Conservation (phyloP, 2,113 vertebrate genomes). For the Tyrannus savana region DNA sequence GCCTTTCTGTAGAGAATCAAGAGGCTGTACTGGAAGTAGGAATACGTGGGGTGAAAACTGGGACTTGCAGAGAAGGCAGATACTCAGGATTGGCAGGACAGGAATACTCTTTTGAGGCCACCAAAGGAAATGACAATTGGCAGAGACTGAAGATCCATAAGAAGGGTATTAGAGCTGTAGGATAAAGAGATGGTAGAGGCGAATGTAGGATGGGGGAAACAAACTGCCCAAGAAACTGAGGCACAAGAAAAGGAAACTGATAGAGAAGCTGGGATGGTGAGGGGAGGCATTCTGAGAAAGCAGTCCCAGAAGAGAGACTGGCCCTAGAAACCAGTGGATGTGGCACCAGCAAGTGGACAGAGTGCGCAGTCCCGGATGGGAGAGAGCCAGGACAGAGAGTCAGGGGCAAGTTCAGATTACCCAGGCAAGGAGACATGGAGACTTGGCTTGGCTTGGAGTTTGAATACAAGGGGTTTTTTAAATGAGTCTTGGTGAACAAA, state of each 20-base stretch:
- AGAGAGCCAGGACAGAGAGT: neutral
- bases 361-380: neutral
- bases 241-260: neutral
- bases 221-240: neutral
- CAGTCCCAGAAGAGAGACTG: neutral
- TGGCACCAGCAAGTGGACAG: fast-evolving
- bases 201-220: neutral
- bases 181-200: neutral
- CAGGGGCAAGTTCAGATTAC: neutral
- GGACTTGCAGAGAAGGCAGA: neutral
- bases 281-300: neutral
- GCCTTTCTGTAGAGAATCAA: neutral
- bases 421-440: neutral
- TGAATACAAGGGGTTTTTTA: neutral
- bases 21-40: neutral
- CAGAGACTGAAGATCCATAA: neutral
- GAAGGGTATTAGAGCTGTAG: neutral
- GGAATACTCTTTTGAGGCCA: neutral
- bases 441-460: neutral
- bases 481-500: neutral
- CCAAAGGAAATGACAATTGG: neutral
- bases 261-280: neutral
- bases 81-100: neutral
- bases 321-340: neutral
- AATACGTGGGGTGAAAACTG: neutral